Evolutionary conservation across 2,113 vertebrate genomes (phyloP), one percentile per base, ranked within the genome.

Genomic region (Hoplias malabaricus): DNA sequence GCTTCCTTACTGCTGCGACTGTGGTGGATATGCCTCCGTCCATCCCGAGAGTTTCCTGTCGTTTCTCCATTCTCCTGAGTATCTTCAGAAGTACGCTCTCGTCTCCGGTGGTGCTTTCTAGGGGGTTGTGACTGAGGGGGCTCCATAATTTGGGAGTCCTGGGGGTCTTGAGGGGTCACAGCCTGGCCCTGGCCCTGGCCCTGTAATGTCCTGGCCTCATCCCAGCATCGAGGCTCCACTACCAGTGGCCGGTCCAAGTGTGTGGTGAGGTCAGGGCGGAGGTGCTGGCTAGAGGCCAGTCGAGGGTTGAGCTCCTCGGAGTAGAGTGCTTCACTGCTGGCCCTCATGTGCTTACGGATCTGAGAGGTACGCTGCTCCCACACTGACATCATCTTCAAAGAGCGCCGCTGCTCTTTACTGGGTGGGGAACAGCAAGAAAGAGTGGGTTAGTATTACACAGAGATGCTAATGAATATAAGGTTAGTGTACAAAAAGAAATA

Each of bases 331-430:
- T 99, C 96, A 0, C 94, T 94, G 91, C 96, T 98, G 2, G 96
- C 92, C 4, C 87, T 91, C 82, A 95, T 97, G 89, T 98, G 95
- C 81, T 93, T 93, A 36, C 96, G 92, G 73, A 99, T 92, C 90
- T 98, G 94, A 56, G 92, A 94, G 82, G 96, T 94, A 76, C 94
- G 93, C 89, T 98, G 96, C 86, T 99, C 97, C 97, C 97, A 99
- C 16, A 99, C 94, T 0, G 96, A 98, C 88, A 95, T 96, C 0
- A 93, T 90, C 88, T 97, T 98, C 86, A 93, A 80, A 0, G 96
- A 92, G 75, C 92, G 96, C 84, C 95, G 95, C 91, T 96, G 96
- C 82, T 94, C 93, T 88, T 95, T 96, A 90, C 96, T 99, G 79
- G 34, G 83, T 46, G 72, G 79, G 68, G 23, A 68, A 59, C 25